phyloP scores from a whole-genome alignment of 2,797 vertebrate genomes.

The Pangasius sanitwongsei region DNA sequence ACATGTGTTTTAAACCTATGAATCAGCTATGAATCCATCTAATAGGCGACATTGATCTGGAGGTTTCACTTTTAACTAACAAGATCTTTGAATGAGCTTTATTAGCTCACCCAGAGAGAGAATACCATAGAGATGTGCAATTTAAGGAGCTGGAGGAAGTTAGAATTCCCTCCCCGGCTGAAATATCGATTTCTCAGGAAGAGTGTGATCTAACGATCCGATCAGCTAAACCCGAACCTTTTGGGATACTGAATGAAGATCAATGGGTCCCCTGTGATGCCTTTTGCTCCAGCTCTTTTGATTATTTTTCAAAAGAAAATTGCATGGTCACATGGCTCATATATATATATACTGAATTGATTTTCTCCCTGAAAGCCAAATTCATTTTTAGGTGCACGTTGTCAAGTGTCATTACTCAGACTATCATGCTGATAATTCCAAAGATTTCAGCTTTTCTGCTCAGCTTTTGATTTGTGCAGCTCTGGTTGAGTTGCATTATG shows the following conservation, averaged over 20 bases:
- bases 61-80: conserved; percentile 24
- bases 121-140: conserved; percentile 3
- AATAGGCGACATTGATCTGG: not conserved
- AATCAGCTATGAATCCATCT: not conserved
- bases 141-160: conserved; percentile 31
- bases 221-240: conserved; percentile 42
- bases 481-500: not conserved
- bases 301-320: conserved; percentile 38
- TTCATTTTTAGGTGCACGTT: not conserved
- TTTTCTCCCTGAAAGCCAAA: conserved; percentile 34
- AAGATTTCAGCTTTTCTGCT: conserved; percentile 14
- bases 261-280: conserved; percentile 39
- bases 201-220: conserved; percentile 14
- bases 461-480: not conserved
- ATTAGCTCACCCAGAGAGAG: conserved; percentile 27
- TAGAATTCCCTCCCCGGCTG: conserved; percentile 34
- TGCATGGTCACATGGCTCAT: not conserved
- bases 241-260: conserved; percentile 60
- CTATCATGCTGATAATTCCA: not conserved
- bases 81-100: conserved; percentile 21
- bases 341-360: conserved; percentile 33
- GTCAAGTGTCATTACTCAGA: conserved; percentile 9
- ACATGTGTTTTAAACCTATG: conserved; percentile 7
- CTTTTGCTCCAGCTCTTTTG: conserved; percentile 25
- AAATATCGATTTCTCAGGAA: conserved; percentile 42